Conservation (phyloP, 2,797 vertebrate species). For the Lindbergichthys nudifrons region DNA sequence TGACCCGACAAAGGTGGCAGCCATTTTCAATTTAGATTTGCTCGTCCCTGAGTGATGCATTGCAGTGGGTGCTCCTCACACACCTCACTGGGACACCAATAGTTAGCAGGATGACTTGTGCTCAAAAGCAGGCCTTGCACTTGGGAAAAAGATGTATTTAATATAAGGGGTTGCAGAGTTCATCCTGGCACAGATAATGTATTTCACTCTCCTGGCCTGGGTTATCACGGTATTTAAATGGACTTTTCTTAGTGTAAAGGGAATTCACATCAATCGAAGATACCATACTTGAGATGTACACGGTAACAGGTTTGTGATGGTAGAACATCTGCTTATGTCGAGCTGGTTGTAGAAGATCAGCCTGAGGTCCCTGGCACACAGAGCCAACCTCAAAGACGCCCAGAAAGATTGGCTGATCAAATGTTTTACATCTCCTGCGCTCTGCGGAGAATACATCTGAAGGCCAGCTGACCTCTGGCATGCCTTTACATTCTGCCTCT, state of each 20-base stretch:
- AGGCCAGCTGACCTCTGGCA: slow-evolving; percentile 1
- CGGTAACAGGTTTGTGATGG: background rate
- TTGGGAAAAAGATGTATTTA: slow-evolving; percentile 3
- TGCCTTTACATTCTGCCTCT: background rate
- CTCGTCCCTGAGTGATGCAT: slow-evolving; percentile 52
- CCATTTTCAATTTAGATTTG: slow-evolving; percentile 62
- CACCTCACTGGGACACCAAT: slow-evolving; percentile 30
- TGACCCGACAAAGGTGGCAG: slow-evolving; percentile 66
- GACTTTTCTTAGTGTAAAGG: background rate
- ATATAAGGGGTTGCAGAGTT: slow-evolving; percentile 19
- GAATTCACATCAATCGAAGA: slow-evolving; percentile 13
- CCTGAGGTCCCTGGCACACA: background rate
- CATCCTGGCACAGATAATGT: slow-evolving; percentile 14
- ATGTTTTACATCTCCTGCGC: background rate
- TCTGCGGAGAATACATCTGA: background rate
- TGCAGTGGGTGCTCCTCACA: slow-evolving; percentile 36
- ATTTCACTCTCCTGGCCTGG: background rate
- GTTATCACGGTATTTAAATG: background rate
- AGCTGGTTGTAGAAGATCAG: slow-evolving; percentile 3
- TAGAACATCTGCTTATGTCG: background rate
- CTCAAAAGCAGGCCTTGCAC: slow-evolving; percentile 13
- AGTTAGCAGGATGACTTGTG: slow-evolving; percentile 25
- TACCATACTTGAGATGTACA: background rate
- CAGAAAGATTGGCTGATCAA: slow-evolving; percentile 13
- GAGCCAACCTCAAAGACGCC: slow-evolving; percentile 7